phyloP scores from a whole-genome alignment of 1,140 invertebrate genomes.

The Drosophila murphyi region DNA sequence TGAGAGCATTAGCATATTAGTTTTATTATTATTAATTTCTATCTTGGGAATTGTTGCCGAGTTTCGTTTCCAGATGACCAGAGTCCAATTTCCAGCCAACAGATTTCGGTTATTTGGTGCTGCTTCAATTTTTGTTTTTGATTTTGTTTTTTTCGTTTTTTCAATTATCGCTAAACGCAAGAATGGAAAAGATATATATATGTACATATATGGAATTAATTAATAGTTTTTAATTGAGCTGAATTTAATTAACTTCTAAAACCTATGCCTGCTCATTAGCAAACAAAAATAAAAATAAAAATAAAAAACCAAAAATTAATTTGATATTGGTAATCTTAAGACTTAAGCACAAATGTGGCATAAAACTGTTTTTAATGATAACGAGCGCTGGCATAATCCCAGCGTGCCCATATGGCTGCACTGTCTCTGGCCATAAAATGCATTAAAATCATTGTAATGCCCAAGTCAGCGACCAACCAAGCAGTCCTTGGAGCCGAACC shows the following conservation, averaged over 20 bases:
- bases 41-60: constrained; percentile 2
- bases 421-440: constrained; percentile 70
- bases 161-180: constrained; percentile 64
- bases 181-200: constrained; percentile 8
- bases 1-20: constrained; percentile 6
- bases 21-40: constrained; percentile 1
- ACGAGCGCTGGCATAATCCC: constrained; percentile 23
- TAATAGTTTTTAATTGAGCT: constrained; percentile 4
- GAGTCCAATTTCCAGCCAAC: not conserved
- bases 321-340: constrained; percentile 53
- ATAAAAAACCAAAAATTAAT: constrained; percentile 35
- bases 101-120: constrained; percentile 22
- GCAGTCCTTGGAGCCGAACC: not conserved
- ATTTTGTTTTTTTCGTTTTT: not conserved
- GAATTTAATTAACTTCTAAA: not conserved
- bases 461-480: constrained; percentile 50
- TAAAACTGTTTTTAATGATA: constrained; percentile 60
- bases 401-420: constrained; percentile 71
- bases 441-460: constrained; percentile 82
- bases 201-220: constrained; percentile 19
- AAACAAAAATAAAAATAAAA: not conserved
- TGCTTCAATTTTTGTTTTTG: not conserved
- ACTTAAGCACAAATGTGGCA: constrained; percentile 49
- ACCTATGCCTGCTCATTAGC: constrained; percentile 44
- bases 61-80: not conserved